Percentiles rank a stretch among this genome's conserved stretches.
These are phyloP conservation scores for Tetramorium bicarinatum DNA, from an alignment of 2,888 invertebrate species.

Conservation along the genomic window DNA sequence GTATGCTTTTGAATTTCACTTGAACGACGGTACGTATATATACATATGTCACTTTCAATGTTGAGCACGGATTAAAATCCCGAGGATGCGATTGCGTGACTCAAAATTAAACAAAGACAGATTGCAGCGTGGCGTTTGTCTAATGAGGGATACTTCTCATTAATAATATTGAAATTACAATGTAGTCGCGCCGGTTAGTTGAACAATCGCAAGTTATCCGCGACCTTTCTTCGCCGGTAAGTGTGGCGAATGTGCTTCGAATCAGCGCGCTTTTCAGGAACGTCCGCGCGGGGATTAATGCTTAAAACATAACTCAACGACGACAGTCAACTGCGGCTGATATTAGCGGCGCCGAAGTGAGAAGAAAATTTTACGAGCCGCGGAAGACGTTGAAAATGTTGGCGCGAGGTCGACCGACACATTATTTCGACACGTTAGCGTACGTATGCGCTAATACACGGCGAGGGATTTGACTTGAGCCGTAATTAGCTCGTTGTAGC, in stretches of 20 bases:
- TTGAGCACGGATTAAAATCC: neutral
- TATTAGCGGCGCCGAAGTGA: constrained; percentile 7
- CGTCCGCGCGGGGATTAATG: constrained; percentile 17
- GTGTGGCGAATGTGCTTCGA: constrained; percentile 26
- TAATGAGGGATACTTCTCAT: constrained; percentile 26
- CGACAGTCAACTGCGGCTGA: constrained; percentile 17
- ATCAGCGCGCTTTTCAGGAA: constrained; percentile 22
- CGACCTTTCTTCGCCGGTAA: constrained; percentile 12
- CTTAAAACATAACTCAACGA: constrained; percentile 22
- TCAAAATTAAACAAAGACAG: constrained; percentile 27
- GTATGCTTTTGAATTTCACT: constrained; percentile 3
- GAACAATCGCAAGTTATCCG: constrained; percentile 2
- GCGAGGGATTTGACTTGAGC: constrained; percentile 5
- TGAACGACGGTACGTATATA: neutral
- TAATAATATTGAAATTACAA: constrained; percentile 35
- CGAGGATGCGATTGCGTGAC: constrained; percentile 1
- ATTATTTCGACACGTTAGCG: constrained; percentile 6
- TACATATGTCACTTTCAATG: constrained; percentile 18
- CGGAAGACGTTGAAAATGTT: constrained; percentile 27
- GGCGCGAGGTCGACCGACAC: constrained; percentile 13
- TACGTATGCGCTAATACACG: neutral
- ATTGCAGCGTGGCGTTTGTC: constrained; percentile 1
- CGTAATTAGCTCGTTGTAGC: constrained; percentile 43
- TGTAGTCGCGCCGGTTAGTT: constrained; percentile 6
- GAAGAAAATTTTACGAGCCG: constrained; percentile 35